Evolutionary conservation across 2,888 invertebrate species (phyloP).

Genomic region (Lottia scabra): DNA sequence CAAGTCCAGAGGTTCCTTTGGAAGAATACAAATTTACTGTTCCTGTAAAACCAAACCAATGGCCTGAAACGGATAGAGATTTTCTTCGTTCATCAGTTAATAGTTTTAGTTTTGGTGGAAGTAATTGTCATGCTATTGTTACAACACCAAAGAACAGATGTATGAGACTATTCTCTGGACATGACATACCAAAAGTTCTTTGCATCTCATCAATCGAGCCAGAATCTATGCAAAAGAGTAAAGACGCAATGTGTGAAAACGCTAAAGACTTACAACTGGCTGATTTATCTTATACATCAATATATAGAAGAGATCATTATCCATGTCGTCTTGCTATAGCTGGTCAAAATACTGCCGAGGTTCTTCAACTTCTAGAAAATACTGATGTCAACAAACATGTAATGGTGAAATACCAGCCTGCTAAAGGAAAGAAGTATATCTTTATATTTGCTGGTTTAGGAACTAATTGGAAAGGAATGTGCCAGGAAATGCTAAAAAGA

Average conservation of each 20-base stretch:
- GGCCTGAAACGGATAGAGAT: constrained; percentile 23
- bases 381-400: background rate
- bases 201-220: constrained; percentile 25
- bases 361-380: constrained; percentile 2
- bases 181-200: constrained; percentile 11
- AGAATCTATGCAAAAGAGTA: constrained; percentile 11
- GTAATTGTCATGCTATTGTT: constrained; percentile 43
- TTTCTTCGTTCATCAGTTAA: constrained; percentile 33
- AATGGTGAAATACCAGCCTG: background rate
- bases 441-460: constrained; percentile 50
- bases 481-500: constrained; percentile 29
- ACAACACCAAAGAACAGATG: background rate
- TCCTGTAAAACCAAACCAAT: constrained; percentile 12
- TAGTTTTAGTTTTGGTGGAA: constrained; percentile 51
- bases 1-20: constrained; percentile 37
- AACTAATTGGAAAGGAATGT: constrained; percentile 45
- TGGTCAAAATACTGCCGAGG: constrained; percentile 17
- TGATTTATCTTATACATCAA: constrained; percentile 34
- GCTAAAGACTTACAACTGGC: background rate
- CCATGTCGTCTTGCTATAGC: constrained; percentile 26
- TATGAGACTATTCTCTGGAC: background rate
- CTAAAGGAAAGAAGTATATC: constrained; percentile 23
- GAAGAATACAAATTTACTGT: constrained; percentile 26
- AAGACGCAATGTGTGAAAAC: constrained; percentile 7
- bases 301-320: constrained; percentile 37